phyloP scores from a whole-genome alignment of 2,888 invertebrate species.

The Drosophila differens region DNA sequence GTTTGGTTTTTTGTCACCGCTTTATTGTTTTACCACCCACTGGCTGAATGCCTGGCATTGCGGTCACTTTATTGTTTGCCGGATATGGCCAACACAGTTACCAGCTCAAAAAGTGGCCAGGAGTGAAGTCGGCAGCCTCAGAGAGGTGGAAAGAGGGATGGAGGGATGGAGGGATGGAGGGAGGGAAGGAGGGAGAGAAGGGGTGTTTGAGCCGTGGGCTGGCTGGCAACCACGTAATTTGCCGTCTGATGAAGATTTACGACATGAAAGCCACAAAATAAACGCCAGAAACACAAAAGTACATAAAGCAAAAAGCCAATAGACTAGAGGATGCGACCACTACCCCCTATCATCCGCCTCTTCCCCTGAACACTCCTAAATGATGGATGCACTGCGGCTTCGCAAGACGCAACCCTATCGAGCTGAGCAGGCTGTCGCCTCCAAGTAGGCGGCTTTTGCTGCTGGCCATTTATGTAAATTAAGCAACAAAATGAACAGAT shows the following conservation, averaged over 20 bases:
- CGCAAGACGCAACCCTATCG: conserved; percentile 54
- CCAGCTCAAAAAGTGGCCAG: conserved; percentile 42
- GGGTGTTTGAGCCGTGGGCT: conserved; percentile 20
- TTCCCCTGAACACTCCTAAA: conserved; percentile 22
- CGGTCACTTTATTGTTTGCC: conserved; percentile 79
- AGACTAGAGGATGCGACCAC: conserved; percentile 36
- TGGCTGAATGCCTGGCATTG: conserved; percentile 55
- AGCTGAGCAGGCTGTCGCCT: conserved; percentile 10
- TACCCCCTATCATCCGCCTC: not conserved
- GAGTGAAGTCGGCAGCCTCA: conserved; percentile 8
- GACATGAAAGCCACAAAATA: conserved; percentile 79
- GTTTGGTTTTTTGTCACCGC: conserved; percentile 74
- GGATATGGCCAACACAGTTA: conserved; percentile 67
- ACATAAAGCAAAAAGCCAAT: conserved; percentile 69
- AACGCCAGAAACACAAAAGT: conserved; percentile 68
- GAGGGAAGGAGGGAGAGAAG: not conserved
- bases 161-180: too few species aligned
- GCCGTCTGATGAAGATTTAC: conserved; percentile 82
- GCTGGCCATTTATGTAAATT: conserved; percentile 79
- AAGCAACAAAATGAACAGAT: conserved; percentile 76
- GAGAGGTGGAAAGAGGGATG: not conserved
- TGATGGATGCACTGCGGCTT: conserved; percentile 63
- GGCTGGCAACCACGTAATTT: conserved; percentile 73
- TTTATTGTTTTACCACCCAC: conserved; percentile 68
- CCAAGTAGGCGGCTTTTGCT: conserved; percentile 34